Evolutionary conservation across 2,113 vertebrate species (phyloP), one percentile per base, ranked within the genome.

Genomic region (Crypturellus undulatus): DNA sequence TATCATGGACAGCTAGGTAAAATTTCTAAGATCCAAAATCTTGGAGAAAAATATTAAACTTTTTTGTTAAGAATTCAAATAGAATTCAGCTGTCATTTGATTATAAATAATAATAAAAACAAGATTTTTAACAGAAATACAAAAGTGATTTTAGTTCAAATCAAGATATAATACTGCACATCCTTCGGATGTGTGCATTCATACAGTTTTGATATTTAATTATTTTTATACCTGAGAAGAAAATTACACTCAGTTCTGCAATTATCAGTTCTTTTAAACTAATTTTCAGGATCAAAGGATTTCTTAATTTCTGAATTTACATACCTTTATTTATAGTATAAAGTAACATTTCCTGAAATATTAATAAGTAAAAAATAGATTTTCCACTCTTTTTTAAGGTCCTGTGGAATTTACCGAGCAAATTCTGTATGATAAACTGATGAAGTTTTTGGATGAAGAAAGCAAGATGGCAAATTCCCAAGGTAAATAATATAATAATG

Each of bases 381-480:
- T 4, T 71, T 93, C 92, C 28, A 26, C 6, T 86, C 96, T 86
- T 94, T 90, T 97, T 97, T 65, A 91, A 98, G 98, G 93, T 89
- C 91, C 92, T 75, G 9, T 97, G 42, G 94, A 96, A 79, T 87
- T 91, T 72, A 98, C 98, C 91, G 98, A 98, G 86, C 93, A 87
- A 90, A 95, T 97, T 59, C 88, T 98, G 32, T 98, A 97, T 91
- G 68, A 96, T 67, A 97, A 94, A 87, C 95, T 98, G 96, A 94
- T 98, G 21, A 96, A 97, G 2, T 82, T 98, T 86, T 93, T 99
- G 90, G 97, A 98, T 47, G 98, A 98, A 84, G 98, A 98, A 16
- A 96, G 96, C 9, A 67, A 92, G 73, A 96, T 78, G 80, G 78
- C 97, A 67, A 96, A 98, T 34, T 92, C 98, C 69, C 98, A 98